Percentiles rank a stretch among this genome's conserved stretches.
phyloP scores from a whole-genome alignment of 1,140 invertebrate genomes.

The Drosophila sulfurigaster region DNA sequence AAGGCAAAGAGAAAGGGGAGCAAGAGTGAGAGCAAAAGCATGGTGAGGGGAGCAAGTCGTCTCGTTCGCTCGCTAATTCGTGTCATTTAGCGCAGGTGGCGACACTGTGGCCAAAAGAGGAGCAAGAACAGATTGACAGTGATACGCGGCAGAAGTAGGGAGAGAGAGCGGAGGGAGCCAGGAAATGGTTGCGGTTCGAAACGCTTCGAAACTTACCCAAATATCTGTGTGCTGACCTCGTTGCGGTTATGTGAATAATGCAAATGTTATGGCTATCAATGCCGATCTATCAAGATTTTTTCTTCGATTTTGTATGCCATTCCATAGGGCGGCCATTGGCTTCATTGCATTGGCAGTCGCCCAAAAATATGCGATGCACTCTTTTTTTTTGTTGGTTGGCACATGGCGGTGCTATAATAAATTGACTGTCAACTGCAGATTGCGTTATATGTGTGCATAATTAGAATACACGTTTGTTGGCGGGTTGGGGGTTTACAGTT shows the following conservation, averaged over 20 bases:
- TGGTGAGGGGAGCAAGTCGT: constrained; percentile 9
- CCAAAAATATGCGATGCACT: constrained; percentile 41
- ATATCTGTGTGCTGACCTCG: constrained; percentile 65
- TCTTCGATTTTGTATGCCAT: too few relatives aligned
- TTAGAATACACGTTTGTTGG: constrained; percentile 10
- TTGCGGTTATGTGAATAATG: constrained; percentile 53
- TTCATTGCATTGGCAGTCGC: constrained; percentile 31
- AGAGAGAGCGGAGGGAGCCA: constrained; percentile 21
- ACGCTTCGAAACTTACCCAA: constrained; percentile 57
- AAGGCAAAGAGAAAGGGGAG: neutral
- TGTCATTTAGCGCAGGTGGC: constrained; percentile 79
- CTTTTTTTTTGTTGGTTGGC: constrained; percentile 16
- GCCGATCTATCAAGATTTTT: constrained; percentile 30
- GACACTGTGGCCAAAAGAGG: constrained; percentile 58
- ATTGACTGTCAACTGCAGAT: constrained; percentile 47
- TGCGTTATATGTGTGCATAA: constrained; percentile 18
- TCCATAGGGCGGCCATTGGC: constrained; percentile 26
- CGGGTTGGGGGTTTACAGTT: neutral
- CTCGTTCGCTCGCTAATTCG: constrained; percentile 70
- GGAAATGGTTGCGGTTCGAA: constrained; percentile 65
- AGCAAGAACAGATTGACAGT: constrained; percentile 72
- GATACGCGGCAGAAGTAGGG: constrained; percentile 29
- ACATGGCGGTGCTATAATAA: constrained; percentile 39
- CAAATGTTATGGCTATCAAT: constrained; percentile 35
- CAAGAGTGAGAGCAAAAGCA: neutral